Conservation (phyloP, 2,113 vertebrate species). For the Saguinus imperator region DNA sequence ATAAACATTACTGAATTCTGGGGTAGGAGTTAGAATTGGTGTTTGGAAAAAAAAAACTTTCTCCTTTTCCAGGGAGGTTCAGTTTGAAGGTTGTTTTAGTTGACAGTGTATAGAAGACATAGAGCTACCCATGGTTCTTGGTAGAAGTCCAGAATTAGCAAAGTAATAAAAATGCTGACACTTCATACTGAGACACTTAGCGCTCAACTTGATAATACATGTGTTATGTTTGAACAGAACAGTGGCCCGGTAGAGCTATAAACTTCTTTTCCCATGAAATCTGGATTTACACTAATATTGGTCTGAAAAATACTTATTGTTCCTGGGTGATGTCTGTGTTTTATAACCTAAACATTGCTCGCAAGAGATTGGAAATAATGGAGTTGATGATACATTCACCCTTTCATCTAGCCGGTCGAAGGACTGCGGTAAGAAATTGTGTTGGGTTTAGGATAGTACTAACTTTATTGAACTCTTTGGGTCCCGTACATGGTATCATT, state of each 20-base stretch:
- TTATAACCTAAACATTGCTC: not conserved
- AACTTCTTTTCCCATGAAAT: not conserved
- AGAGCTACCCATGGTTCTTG: not conserved
- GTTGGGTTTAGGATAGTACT: not conserved
- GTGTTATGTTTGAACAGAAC: not conserved
- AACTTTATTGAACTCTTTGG: not conserved
- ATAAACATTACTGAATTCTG: not conserved
- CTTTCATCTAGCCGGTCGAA: not conserved
- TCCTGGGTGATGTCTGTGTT: not conserved
- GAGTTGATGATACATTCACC: too few relatives aligned
- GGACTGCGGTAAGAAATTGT: not conserved
- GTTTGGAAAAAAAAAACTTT: not conserved
- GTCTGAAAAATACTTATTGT: not conserved
- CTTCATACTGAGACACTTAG: accelerated
- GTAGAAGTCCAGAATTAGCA: not conserved
- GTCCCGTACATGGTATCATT: not conserved
- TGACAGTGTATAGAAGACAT: not conserved
- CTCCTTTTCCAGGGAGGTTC: not conserved
- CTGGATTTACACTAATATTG: not conserved
- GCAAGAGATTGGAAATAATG: not conserved
- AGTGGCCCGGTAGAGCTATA: not conserved
- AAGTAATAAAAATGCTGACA: not conserved
- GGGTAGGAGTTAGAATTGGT: not conserved
- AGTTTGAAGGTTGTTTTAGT: not conserved
- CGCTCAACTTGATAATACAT: too few relatives aligned